Evolutionary conservation across 2,113 vertebrate species (phyloP).

Genomic region (Desmodus rotundus): DNA sequence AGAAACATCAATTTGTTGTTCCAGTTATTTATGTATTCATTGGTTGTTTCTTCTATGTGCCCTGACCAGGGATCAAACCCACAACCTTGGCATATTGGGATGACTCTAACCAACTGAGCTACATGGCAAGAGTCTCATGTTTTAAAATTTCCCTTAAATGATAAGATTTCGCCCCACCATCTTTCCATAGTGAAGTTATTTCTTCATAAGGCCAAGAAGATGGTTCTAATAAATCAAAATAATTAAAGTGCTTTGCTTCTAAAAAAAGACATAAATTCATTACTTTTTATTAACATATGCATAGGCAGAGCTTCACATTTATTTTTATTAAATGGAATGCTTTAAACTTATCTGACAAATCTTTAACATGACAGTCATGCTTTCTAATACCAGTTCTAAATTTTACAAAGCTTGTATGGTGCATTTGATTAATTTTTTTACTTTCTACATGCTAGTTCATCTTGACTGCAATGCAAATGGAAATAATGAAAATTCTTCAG

Average conservation of each 20-base stretch:
- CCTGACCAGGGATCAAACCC: too few relatives aligned
- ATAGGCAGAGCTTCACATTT: background rate
- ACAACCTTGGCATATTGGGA: too few relatives aligned
- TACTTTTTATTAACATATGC: background rate
- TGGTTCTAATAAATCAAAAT: slow-evolving; percentile 7
- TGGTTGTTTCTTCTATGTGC: too few relatives aligned
- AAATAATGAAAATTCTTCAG: slow-evolving; percentile 22
- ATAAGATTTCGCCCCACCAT: background rate
- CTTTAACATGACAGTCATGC: background rate
- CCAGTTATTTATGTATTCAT: too few relatives aligned
- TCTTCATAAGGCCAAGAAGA: background rate
- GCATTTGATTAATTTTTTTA: background rate
- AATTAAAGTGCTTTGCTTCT: background rate
- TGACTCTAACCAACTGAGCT: too few relatives aligned
- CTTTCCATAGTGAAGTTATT: background rate
- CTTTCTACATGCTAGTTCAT: background rate
- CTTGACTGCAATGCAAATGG: background rate
- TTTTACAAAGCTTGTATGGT: background rate
- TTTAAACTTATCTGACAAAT: background rate
- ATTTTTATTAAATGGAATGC: slow-evolving; percentile 10
- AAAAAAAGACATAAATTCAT: background rate
- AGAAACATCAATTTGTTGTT: too few relatives aligned
- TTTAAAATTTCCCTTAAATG: slow-evolving; percentile 2
- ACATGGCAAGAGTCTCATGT: background rate
- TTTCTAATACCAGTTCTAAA: background rate